Base-by-base conservation (phyloP, 2,888 invertebrate genomes). In the Panorpa germanica region DNA sequence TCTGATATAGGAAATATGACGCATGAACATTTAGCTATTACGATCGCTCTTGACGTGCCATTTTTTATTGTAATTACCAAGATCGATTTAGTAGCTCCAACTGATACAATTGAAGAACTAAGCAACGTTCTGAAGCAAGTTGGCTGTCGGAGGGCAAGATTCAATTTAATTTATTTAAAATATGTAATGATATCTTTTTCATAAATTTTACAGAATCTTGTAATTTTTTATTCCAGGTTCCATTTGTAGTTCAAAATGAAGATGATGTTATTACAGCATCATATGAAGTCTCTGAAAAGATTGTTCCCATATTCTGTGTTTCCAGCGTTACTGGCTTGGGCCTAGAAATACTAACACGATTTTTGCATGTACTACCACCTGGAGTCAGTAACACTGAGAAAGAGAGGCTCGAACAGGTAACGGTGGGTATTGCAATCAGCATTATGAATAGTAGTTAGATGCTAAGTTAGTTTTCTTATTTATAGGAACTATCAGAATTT, bases 31-130 rank as follows among this genome's bases (percentile, higher is more conserved):
- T 61, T 95, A 33, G 76, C 80, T 1, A 68, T 95, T 23, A 71
- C 78, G 2, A 58, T 76, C 0, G 83, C 82, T 0, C 50, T 86
- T 25, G 73, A 80, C 41, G 68, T 83, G 43, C 93, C 96, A 0
- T 78, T 95, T 51, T 90, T 95, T 50, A 75, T 90, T 10, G 83
- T 95, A 2, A 67, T 98, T 34, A 91, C 83, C 35, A 98, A 98
- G 61, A 77, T 76, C 33, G 96, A 98, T 54, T 62, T 88, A 33
- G 76, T 78, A n/a, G 55, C 62, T 3, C 60, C 64, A 3, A 53
- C 55, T 14, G 48, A 50, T 36, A 63, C 65, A 8, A 47, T 68
- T 25, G 53, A 58, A 36, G 63, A 64, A 41, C 45, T 80, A 24
- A 66, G 71, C 42, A 54, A 59, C 20, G 57, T 73, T 28, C 55